Conservation (phyloP, 2,797 vertebrate species). For the Chelidonichthys spinosus region DNA sequence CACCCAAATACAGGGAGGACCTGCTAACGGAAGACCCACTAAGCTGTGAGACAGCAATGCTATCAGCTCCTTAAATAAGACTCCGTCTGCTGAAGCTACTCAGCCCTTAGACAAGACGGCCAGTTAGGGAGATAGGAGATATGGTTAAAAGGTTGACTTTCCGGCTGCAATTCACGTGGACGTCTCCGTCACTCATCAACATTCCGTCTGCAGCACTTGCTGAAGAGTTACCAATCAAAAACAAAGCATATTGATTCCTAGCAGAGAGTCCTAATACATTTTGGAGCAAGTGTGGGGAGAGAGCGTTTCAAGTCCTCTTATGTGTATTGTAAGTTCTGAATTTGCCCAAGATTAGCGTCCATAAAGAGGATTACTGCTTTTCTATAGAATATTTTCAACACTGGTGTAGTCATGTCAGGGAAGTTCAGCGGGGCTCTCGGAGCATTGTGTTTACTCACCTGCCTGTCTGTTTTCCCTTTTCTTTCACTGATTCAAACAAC, state of each 20-base stretch:
- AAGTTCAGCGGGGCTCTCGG: conserved; percentile 76
- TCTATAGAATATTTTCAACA: conserved; percentile 76
- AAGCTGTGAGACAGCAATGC: not conserved
- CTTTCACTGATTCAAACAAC: conserved; percentile 53
- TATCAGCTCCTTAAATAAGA: conserved; percentile 16
- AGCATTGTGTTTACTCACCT: conserved; percentile 82
- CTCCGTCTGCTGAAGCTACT: conserved; percentile 6
- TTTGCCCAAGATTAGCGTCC: conserved; percentile 74
- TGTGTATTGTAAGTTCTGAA: conserved; percentile 69
- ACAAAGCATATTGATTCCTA: conserved; percentile 53
- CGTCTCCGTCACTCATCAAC: conserved; percentile 51
- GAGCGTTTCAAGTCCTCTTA: conserved; percentile 60
- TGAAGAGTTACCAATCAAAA: conserved; percentile 54
- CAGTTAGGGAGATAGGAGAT: conserved; percentile 46
- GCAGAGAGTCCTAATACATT: conserved; percentile 23
- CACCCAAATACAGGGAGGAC: not conserved
- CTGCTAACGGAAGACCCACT: conserved; percentile 5
- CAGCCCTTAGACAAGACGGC: conserved; percentile 23
- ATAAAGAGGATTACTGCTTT: conserved; percentile 80
- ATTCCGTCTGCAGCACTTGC: conserved; percentile 49
- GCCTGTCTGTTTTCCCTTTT: conserved; percentile 72
- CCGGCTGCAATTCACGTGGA: conserved; percentile 28
- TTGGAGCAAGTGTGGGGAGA: conserved; percentile 21
- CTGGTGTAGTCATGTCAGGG: conserved; percentile 74
- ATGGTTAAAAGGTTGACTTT: conserved; percentile 43